Evolutionary conservation across 2,113 vertebrate species (phyloP).

Genomic region (Charina bottae): DNA sequence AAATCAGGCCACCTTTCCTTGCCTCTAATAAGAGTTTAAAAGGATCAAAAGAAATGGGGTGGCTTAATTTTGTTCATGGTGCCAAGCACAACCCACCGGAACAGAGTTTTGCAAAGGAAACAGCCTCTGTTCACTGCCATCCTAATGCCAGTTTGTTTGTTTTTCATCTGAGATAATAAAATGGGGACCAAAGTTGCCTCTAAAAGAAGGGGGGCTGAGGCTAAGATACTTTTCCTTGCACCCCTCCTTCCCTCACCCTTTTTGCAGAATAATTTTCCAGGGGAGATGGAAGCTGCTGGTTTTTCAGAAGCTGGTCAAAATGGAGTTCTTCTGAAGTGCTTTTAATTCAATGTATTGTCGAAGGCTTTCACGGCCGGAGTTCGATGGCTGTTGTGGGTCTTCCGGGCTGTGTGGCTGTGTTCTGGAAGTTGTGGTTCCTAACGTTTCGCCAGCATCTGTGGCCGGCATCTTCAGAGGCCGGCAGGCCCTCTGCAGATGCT

Average conservation of each 20-base stretch:
- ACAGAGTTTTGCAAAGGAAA: not conserved
- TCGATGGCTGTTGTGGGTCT: too few species aligned
- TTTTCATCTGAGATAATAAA: not conserved
- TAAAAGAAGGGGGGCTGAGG: not conserved
- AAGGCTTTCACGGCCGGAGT: too few species aligned
- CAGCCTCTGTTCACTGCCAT: too few species aligned
- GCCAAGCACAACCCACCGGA: not conserved
- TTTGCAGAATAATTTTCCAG: not conserved
- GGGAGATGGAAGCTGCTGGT: not conserved
- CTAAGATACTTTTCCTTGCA: not conserved
- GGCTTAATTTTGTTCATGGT: not conserved
- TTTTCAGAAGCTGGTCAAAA: not conserved
- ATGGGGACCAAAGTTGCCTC: not conserved
- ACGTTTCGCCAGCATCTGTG: too few species aligned
- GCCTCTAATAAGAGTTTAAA: not conserved
- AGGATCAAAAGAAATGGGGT: not conserved
- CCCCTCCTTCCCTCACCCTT: not conserved
- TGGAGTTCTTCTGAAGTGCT: not conserved
- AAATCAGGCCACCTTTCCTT: not conserved
- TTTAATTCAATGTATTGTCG: too few species aligned
- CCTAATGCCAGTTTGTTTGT: not conserved
- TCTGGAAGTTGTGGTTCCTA: too few species aligned
- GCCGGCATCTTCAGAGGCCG: too few species aligned
- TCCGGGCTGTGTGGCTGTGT: too few species aligned
- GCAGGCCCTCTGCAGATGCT: too few species aligned